Percentiles rank a stretch among this genome's conserved stretches.
phyloP scores from a whole-genome alignment of 2,113 vertebrate genomes.

The Hydrochoerus hydrochaeris region DNA sequence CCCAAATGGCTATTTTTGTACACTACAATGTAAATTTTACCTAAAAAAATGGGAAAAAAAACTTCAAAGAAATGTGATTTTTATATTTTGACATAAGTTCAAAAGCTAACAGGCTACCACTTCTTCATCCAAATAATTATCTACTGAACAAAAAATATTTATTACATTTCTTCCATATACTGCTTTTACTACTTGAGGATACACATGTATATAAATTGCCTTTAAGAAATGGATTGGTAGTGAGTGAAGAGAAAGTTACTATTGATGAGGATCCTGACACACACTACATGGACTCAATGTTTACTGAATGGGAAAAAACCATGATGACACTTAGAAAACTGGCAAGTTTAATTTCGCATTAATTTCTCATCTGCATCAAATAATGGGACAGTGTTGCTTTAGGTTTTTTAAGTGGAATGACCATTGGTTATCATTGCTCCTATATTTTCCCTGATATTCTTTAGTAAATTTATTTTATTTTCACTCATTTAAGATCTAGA shows the following conservation, averaged over 20 bases:
- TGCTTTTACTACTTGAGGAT: neutral
- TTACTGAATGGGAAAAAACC: neutral
- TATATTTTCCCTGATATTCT: neutral
- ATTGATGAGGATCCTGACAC: neutral
- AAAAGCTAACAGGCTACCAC: neutral
- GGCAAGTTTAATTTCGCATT: too few species aligned
- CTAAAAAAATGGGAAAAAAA: neutral
- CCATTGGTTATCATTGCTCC: neutral
- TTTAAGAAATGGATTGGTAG: neutral
- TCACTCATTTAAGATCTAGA: neutral
- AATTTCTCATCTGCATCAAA: neutral
- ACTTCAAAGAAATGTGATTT: neutral
- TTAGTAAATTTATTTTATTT: neutral
- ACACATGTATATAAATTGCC: neutral
- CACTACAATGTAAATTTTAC: neutral
- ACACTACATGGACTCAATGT: neutral
- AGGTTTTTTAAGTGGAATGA: neutral
- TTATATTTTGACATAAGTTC: neutral
- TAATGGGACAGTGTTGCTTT: neutral
- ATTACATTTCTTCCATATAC: neutral
- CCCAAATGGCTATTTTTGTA: neutral
- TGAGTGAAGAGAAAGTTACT: neutral
- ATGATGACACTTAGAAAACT: rapidly evolving
- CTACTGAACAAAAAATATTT: neutral
- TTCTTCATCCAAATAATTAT: neutral